These are phyloP conservation scores for Paracyclopina nana DNA, from an alignment of 1,140 invertebrate species.

Conservation along the genomic window DNA sequence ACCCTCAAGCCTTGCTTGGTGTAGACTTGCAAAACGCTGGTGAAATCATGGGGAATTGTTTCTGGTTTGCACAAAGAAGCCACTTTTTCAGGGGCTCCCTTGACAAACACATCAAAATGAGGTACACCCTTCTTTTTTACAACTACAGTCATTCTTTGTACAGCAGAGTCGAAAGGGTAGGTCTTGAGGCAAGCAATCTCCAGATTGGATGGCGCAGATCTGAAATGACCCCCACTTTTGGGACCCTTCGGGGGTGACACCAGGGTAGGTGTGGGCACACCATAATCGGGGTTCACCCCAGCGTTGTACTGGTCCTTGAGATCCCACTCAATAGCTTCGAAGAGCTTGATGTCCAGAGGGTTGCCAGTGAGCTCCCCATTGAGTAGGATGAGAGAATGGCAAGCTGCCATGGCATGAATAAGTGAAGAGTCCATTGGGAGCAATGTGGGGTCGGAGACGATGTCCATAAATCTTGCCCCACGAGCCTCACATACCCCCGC, in stretches of 20 bases:
- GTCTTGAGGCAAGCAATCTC: slow-evolving; percentile 29
- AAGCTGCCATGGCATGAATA: slow-evolving; percentile 21
- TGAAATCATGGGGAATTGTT: slow-evolving; percentile 30
- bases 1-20: slow-evolving; percentile 31
- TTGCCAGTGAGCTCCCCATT: slow-evolving; percentile 22
- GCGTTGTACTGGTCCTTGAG: slow-evolving; percentile 17
- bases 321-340: slow-evolving; percentile 21
- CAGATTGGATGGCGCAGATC: slow-evolving; percentile 9
- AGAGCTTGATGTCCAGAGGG: slow-evolving; percentile 23
- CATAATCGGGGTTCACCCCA: slow-evolving; percentile 21
- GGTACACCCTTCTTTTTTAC: slow-evolving; percentile 24
- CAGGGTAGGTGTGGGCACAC: slow-evolving; percentile 18
- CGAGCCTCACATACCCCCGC: slow-evolving; percentile 20
- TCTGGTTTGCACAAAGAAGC: slow-evolving; percentile 26
- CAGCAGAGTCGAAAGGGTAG: slow-evolving; percentile 31
- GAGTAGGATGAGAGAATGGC: slow-evolving; percentile 23
- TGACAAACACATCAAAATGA: slow-evolving; percentile 28
- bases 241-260: slow-evolving; percentile 17
- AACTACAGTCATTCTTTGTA: slow-evolving; percentile 33
- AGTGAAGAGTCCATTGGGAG: slow-evolving; percentile 16
- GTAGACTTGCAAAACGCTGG: slow-evolving; percentile 25
- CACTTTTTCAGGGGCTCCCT: slow-evolving; percentile 33
- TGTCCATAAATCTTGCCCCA: slow-evolving; percentile 15
- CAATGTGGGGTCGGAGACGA: slow-evolving; percentile 17
- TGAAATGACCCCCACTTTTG: slow-evolving; percentile 6